Percentiles rank a stretch among this genome's conserved stretches.
phyloP scores from a whole-genome alignment of 2,113 vertebrate species.

The Emberiza fucata region DNA sequence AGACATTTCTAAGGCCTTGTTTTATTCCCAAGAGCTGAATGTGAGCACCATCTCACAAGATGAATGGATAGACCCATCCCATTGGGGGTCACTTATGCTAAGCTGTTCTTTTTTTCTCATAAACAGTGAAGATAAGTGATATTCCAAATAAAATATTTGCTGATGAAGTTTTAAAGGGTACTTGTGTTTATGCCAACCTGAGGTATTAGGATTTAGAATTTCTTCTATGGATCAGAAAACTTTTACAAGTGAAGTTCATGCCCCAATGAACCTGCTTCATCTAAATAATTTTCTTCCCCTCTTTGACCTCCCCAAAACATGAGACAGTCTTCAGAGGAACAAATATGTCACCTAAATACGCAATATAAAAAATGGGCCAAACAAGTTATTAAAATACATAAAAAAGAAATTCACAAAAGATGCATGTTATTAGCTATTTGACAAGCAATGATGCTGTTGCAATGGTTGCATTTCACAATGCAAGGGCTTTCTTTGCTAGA shows the following conservation, averaged over 20 bases:
- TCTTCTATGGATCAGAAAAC: constrained; percentile 19
- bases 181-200: too few relatives aligned
- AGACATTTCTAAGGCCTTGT: not conserved
- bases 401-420: constrained; percentile 42
- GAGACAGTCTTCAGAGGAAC: constrained; percentile 70
- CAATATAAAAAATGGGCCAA: constrained; percentile 68
- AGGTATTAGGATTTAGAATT: not conserved
- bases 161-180: not conserved
- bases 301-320: constrained; percentile 51
- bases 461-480: not conserved
- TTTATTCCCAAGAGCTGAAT: not conserved
- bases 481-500: not conserved
- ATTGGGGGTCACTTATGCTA: not conserved
- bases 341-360: constrained; percentile 65
- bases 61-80: not conserved
- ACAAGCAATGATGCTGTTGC: constrained; percentile 17
- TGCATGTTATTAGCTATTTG: constrained; percentile 11
- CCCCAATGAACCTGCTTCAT: constrained; percentile 30
- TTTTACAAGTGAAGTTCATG: constrained; percentile 21
- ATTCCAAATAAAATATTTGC: not conserved
- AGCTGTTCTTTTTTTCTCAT: not conserved
- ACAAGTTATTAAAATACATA: constrained; percentile 72
- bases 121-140: not conserved
- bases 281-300: constrained; percentile 46
- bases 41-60: not conserved